Evolutionary conservation across 2,797 vertebrate species (phyloP).

Genomic region (Botia kubotai): DNA sequence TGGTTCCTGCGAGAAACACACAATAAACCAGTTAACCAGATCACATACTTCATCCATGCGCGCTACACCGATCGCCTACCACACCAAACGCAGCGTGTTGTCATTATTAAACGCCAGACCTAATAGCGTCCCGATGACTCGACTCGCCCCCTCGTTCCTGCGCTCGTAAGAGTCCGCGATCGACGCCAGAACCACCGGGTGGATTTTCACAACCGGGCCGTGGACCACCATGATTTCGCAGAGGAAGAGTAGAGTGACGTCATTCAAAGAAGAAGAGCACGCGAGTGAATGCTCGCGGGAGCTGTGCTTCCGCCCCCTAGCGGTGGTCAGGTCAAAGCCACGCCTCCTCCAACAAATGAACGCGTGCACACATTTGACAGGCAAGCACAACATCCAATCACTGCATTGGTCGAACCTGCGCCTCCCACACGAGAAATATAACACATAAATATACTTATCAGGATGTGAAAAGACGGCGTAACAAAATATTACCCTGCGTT

Average conservation of each 20-base stretch:
- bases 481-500: too few species aligned
- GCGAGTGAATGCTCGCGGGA: neutral
- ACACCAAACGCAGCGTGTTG: neutral
- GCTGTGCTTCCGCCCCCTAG: slow-evolving; percentile 24
- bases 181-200: slow-evolving; percentile 92
- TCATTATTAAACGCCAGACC: slow-evolving; percentile 74
- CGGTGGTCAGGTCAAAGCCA: neutral
- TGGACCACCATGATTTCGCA: slow-evolving; percentile 79
- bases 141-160: slow-evolving; percentile 92
- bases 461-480: too few species aligned
- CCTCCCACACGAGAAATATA: too few species aligned
- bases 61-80: neutral
- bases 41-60: neutral
- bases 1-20: slow-evolving; percentile 79
- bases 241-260: slow-evolving; percentile 23
- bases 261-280: slow-evolving; percentile 12
- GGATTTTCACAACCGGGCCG: slow-evolving; percentile 91
- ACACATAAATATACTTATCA: too few species aligned
- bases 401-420: too few species aligned
- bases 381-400: too few species aligned
- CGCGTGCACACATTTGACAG: too few species aligned
- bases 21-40: neutral
- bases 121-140: slow-evolving; percentile 94
- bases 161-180: slow-evolving; percentile 95
- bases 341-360: too few species aligned